phyloP scores from a whole-genome alignment of 1,140 invertebrate genomes.

The Aphidius gifuensis region DNA sequence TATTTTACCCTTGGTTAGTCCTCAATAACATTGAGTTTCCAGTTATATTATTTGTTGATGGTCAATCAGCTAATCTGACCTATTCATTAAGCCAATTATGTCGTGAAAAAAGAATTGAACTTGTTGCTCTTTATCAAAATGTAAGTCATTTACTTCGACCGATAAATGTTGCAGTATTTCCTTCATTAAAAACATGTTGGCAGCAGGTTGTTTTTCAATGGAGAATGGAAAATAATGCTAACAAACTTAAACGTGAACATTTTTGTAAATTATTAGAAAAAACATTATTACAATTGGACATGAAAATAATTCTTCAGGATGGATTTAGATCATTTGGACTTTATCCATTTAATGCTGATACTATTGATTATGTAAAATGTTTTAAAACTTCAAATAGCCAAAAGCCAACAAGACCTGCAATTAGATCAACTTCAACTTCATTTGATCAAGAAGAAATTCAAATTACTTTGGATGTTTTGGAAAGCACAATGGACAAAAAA shows the following conservation, averaged over 20 bases:
- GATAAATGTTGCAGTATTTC: background rate
- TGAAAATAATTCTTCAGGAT: slow-evolving; percentile 27
- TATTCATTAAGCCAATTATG: too few species aligned
- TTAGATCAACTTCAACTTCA: too few species aligned
- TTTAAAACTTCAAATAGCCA: slow-evolving; percentile 1
- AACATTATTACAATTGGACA: slow-evolving; percentile 26
- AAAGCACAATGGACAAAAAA: too few species aligned
- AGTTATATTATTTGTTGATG: slow-evolving; percentile 46
- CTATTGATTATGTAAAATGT: slow-evolving; percentile 33
- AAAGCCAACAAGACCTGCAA: slow-evolving; percentile 6
- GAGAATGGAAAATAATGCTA: slow-evolving; percentile 21
- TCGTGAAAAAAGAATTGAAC: too few species aligned
- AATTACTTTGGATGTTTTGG: too few species aligned
- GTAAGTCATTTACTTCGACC: background rate
- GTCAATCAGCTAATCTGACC: slow-evolving; percentile 26
- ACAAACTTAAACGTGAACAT: slow-evolving; percentile 23
- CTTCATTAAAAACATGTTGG: slow-evolving; percentile 24
- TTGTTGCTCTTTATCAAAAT: slow-evolving; percentile 11
- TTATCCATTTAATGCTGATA: slow-evolving; percentile 35
- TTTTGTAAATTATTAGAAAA: slow-evolving; percentile 28
- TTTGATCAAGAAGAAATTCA: too few species aligned
- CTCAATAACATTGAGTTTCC: slow-evolving; percentile 37
- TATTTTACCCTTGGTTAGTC: slow-evolving; percentile 34
- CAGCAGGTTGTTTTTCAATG: background rate
- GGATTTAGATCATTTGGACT: slow-evolving; percentile 38